phyloP scores from a whole-genome alignment of 92 coral and sea anemone species.

The Desmophyllum pertusum region DNA sequence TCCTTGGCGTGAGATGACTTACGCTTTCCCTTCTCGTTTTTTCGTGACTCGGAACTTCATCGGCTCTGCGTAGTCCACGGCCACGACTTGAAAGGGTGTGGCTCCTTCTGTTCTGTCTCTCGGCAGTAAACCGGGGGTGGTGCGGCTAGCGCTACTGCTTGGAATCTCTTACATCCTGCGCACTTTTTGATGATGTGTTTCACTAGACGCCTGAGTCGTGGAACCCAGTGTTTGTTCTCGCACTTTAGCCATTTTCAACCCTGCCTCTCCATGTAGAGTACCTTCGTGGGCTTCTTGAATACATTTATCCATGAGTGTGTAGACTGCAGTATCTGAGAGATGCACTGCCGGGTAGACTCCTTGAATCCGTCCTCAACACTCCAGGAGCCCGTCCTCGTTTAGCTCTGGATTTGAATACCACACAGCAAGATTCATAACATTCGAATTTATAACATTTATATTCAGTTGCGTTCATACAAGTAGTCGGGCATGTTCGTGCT shows the following conservation, averaged over 20 bases:
- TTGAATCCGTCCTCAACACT: neutral
- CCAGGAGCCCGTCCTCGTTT: neutral
- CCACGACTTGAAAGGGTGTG: slow-evolving; percentile 26
- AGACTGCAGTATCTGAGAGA: neutral
- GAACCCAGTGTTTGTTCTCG: slow-evolving; percentile 18
- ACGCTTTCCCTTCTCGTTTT: slow-evolving; percentile 1
- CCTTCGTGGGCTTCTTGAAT: neutral
- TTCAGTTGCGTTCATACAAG: too few relatives aligned
- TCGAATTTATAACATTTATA: too few relatives aligned
- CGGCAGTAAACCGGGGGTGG: slow-evolving; percentile 35
- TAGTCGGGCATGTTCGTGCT: too few relatives aligned
- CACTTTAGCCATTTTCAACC: neutral
- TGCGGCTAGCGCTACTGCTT: slow-evolving; percentile 23
- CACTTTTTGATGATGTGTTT: slow-evolving; percentile 14
- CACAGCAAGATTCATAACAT: too few relatives aligned
- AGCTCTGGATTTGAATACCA: too few relatives aligned
- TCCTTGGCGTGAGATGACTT: neutral
- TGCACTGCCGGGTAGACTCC: neutral
- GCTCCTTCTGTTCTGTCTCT: slow-evolving; percentile 31
- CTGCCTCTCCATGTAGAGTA: neutral
- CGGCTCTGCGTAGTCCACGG: slow-evolving; percentile 50
- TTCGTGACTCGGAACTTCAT: slow-evolving; percentile 2
- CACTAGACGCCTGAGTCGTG: neutral
- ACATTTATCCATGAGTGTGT: neutral
- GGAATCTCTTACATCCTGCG: slow-evolving; percentile 19